Percentiles rank a stretch among this genome's conserved stretches.
These are phyloP conservation scores for Bombus superbus DNA, from an alignment of 1,140 invertebrate species.

Conservation along the genomic window DNA sequence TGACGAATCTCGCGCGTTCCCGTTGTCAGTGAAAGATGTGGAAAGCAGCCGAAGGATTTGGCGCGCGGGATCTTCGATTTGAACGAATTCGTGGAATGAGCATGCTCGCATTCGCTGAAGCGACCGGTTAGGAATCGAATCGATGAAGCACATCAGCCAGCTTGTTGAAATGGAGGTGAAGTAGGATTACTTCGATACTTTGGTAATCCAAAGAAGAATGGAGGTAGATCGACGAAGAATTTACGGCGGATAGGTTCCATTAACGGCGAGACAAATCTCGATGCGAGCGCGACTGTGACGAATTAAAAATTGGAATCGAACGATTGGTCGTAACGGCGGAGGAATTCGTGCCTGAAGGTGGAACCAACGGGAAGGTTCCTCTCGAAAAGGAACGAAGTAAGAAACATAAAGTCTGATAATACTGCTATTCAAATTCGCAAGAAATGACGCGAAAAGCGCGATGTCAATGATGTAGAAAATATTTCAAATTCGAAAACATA, in stretches of 20 bases:
- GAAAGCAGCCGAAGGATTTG: background rate
- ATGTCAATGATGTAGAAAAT: background rate
- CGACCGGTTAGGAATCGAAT: slow-evolving; percentile 9
- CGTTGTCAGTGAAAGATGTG: slow-evolving; percentile 39
- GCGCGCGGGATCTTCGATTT: background rate
- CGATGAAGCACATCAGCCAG: slow-evolving; percentile 8
- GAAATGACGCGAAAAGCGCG: background rate
- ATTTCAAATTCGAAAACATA: background rate
- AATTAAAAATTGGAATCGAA: slow-evolving; percentile 8
- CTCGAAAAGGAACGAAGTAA: background rate
- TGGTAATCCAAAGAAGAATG: slow-evolving; percentile 12
- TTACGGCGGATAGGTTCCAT: slow-evolving; percentile 19
- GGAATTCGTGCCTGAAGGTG: background rate
- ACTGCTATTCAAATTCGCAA: background rate
- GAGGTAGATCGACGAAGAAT: slow-evolving; percentile 29
- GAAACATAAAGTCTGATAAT: background rate
- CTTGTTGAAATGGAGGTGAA: slow-evolving; percentile 4
- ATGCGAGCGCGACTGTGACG: background rate
- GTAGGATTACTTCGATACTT: slow-evolving; percentile 30
- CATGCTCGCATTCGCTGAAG: background rate
- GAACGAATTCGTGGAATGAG: background rate
- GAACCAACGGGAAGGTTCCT: background rate
- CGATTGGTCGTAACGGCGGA: too few relatives aligned
- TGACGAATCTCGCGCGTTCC: slow-evolving; percentile 17
- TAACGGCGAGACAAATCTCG: background rate